A percentile compares a stretch with the other conserved stretches of the same genome.
Conservation (phyloP, 2,113 vertebrate genomes). For the Opisthocomus hoazin region DNA sequence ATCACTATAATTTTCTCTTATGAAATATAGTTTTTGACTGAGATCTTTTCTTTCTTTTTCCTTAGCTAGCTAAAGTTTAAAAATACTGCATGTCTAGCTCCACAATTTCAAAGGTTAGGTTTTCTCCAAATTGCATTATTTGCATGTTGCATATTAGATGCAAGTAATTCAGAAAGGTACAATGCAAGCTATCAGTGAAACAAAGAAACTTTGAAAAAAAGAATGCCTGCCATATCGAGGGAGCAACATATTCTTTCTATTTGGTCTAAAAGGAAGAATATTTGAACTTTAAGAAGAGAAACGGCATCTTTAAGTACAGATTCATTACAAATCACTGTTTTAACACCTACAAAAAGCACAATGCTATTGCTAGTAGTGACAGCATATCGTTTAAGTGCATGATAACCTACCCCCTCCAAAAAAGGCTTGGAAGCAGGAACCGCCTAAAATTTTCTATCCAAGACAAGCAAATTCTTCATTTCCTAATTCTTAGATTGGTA, state of each 20-base stretch:
- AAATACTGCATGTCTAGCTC: slow-evolving; percentile 2
- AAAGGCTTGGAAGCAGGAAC: background rate
- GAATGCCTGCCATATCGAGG: background rate
- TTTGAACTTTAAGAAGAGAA: background rate
- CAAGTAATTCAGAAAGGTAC: background rate
- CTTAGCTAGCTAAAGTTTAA: slow-evolving; percentile 27
- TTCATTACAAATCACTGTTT: background rate
- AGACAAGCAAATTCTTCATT: background rate
- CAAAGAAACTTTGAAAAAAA: background rate
- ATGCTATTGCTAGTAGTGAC: background rate
- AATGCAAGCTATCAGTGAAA: background rate
- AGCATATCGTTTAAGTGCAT: background rate
- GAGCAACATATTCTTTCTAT: background rate
- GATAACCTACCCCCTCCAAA: background rate
- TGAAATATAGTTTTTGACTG: slow-evolving; percentile 74
- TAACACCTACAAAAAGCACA: background rate
- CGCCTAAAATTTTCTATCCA: background rate
- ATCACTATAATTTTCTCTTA: slow-evolving; percentile 84
- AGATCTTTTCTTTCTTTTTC: background rate
- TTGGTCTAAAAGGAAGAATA: background rate
- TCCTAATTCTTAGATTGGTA: slow-evolving; percentile 23
- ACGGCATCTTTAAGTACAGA: background rate
- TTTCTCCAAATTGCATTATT: slow-evolving; percentile 2
- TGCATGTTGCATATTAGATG: background rate
- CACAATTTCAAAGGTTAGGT: background rate